Evolutionary conservation across 2,888 invertebrate species (phyloP).

Genomic region (Sclerodermus sp.): DNA sequence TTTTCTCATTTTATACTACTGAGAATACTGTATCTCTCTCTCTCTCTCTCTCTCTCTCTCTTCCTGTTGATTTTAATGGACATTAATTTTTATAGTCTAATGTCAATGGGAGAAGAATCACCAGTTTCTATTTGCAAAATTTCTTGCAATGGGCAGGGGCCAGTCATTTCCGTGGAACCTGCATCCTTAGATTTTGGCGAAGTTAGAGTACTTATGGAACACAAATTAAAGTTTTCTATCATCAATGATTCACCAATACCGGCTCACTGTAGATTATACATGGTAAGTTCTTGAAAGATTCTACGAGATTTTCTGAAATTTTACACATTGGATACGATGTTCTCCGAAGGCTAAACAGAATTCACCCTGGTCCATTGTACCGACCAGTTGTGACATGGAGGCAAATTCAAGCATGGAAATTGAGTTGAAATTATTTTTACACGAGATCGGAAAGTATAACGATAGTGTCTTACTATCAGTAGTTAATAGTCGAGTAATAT

Average conservation of each 20-base stretch:
- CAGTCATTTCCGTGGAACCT: constrained; percentile 67
- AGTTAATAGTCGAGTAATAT: constrained; percentile 55
- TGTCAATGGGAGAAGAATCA: constrained; percentile 57
- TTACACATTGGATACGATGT: background rate
- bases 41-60: too few relatives aligned
- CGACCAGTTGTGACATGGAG: constrained; percentile 41
- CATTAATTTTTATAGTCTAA: constrained; percentile 37
- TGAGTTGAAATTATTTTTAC: constrained; percentile 46
- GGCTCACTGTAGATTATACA: constrained; percentile 61
- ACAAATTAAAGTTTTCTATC: too few relatives aligned
- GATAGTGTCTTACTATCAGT: constrained; percentile 48
- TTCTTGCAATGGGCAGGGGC: constrained; percentile 65
- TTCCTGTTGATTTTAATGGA: too few relatives aligned
- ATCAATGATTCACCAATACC: constrained; percentile 72
- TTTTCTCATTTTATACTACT: constrained; percentile 36
- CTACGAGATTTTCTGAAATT: background rate
- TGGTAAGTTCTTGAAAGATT: constrained; percentile 41
- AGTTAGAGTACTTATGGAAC: constrained; percentile 63
- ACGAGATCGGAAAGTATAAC: constrained; percentile 47
- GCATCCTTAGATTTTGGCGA: constrained; percentile 67
- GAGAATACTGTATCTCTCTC: constrained; percentile 14
- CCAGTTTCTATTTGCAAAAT: constrained; percentile 57
- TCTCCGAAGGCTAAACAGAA: constrained; percentile 26
- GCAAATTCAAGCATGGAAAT: constrained; percentile 45
- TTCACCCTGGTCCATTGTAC: constrained; percentile 35